These are phyloP conservation scores for Xylota segnis DNA, from an alignment of 2,888 invertebrate genomes.

Conservation along the genomic window DNA sequence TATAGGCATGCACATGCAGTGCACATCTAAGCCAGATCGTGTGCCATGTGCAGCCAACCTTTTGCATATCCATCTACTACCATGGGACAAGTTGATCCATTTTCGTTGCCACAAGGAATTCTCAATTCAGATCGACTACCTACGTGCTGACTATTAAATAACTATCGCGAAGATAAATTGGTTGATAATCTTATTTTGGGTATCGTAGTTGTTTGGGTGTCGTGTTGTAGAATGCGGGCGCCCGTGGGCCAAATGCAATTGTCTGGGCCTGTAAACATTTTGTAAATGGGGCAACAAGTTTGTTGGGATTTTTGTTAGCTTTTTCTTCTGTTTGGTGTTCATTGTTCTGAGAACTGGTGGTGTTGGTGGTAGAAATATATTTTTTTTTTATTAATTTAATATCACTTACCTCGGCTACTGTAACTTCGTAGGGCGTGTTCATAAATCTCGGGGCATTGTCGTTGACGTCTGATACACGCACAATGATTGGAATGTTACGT, in stretches of 20 bases:
- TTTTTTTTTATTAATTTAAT: slow-evolving; percentile 62
- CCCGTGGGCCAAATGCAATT: slow-evolving; percentile 72
- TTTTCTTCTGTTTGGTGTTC: slow-evolving; percentile 4
- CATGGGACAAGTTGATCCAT: slow-evolving; percentile 72
- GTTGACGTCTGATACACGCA: slow-evolving; percentile 95
- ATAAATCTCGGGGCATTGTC: slow-evolving; percentile 95
- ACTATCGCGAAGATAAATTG: slow-evolving; percentile 74
- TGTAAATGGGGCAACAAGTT: slow-evolving; percentile 68
- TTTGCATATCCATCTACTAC: slow-evolving; percentile 44
- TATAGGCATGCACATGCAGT: background rate
- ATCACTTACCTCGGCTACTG: slow-evolving; percentile 92
- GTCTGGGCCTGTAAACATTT: slow-evolving; percentile 44
- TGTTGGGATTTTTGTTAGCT: slow-evolving; percentile 8
- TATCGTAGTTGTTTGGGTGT: slow-evolving; percentile 20
- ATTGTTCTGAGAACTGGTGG: slow-evolving; percentile 38
- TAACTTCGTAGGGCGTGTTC: slow-evolving; percentile 93
- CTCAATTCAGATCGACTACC: slow-evolving; percentile 74
- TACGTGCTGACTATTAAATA: slow-evolving; percentile 77
- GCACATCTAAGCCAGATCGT: slow-evolving; percentile 41
- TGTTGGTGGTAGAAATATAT: slow-evolving; percentile 11
- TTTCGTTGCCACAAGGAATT: slow-evolving; percentile 73
- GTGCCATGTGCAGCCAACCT: slow-evolving; percentile 50
- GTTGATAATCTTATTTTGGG: slow-evolving; percentile 72
- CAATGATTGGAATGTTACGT: slow-evolving; percentile 94
- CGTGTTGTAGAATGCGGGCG: slow-evolving; percentile 68